These are phyloP conservation scores for Salminus brasiliensis DNA, from an alignment of 2,113 vertebrate genomes.

Conservation along the genomic window DNA sequence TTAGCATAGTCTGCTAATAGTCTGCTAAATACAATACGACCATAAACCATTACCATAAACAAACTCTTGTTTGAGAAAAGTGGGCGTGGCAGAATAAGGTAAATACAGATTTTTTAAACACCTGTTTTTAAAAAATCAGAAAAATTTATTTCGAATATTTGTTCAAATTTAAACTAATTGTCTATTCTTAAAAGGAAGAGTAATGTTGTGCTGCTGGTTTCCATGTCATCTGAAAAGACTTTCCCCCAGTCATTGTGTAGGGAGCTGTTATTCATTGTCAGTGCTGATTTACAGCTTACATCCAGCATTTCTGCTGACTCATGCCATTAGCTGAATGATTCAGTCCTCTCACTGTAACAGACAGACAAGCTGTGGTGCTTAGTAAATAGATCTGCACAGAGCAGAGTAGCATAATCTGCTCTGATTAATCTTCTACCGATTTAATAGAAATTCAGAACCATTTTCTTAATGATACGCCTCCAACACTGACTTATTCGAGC, in stretches of 20 bases:
- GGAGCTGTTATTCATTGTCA: conserved; percentile 13
- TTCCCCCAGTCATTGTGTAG: conserved; percentile 29
- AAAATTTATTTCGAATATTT: too few relatives aligned
- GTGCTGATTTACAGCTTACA: conserved; percentile 29
- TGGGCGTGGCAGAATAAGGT: too few relatives aligned
- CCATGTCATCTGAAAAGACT: not conserved
- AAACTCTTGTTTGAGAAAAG: too few relatives aligned
- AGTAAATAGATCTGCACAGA: not conserved
- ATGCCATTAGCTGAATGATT: conserved; percentile 33
- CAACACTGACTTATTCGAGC: not conserved
- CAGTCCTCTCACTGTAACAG: not conserved
- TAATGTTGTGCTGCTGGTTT: not conserved
- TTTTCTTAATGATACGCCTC: not conserved
- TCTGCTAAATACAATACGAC: too few relatives aligned
- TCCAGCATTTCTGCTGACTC: conserved; percentile 45
- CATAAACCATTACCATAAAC: too few relatives aligned
- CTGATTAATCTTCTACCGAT: not conserved
- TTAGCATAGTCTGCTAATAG: too few relatives aligned
- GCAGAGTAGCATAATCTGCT: not conserved
- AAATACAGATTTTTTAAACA: too few relatives aligned
- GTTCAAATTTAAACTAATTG: too few relatives aligned
- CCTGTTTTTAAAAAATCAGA: too few relatives aligned
- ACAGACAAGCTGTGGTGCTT: conserved; percentile 13
- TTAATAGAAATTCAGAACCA: not conserved
- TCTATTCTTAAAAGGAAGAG: not conserved